Evolutionary conservation across 2,888 invertebrate species (phyloP), one percentile per base, ranked within the genome.

Genomic region (Selenia dentaria): DNA sequence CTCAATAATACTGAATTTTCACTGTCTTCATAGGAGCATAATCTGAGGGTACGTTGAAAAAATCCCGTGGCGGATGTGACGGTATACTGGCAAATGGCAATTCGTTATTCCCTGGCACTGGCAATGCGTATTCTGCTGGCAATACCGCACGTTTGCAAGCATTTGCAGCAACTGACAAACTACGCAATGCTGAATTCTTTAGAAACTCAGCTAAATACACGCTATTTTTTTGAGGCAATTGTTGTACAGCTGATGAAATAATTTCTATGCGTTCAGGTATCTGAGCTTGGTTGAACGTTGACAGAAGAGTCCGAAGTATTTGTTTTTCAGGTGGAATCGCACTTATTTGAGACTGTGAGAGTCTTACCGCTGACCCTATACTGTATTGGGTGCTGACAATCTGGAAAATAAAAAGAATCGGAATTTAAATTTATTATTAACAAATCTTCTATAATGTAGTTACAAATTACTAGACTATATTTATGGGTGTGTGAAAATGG

Each of bases 131-230:
- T 36, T 43, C 42, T 3, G 22, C 16, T 1, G 34, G 39, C 39
- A 44, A 22, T 3, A 5, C n/a, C 9, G 25, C 12, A 0, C 6
- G 13, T 16, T 62, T 61, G 34, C 61, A 67, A 0, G 62, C 56
- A 22, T 59, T 70, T 0, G 68, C 61, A 0, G 76, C 75, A 0
- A 57, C 48, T 34, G 67, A 49, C 5, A 81, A 36, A 40, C 67
- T 80, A 27, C 74, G 67, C 0, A 77, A 44, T 0, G 76, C 77
- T 0, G 72, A 64, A 22, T 73, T 63, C 32, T 63, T 73, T 1
- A 75, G 58, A 0, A 64, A 49, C 13, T 78, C 74, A 0, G 74
- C 69, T 47, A 74, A 54, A 9, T 59, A 58, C 6, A 68, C 59
- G 11, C 64, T 63, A 10, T 52, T 57, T 5, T 48, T 33, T 13